phyloP scores from a whole-genome alignment of 2,888 invertebrate species.

The Hylaea fasciaria region DNA sequence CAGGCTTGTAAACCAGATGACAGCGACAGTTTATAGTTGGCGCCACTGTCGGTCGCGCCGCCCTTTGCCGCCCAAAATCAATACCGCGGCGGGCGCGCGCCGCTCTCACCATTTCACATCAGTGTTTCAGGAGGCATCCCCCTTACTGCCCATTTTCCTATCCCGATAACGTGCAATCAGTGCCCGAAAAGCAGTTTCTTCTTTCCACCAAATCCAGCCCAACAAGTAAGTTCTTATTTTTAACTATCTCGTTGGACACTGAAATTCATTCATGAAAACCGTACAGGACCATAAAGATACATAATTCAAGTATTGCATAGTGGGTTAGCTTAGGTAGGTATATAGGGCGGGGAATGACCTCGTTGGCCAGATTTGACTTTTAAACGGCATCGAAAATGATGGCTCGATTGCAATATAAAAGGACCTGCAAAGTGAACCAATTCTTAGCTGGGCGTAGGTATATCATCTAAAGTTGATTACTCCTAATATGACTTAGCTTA shows the following conservation, averaged over 20 bases:
- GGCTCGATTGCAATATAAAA: too few species aligned
- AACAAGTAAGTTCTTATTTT: slow-evolving; percentile 62
- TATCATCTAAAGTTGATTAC: too few species aligned
- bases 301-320: slow-evolving; percentile 54
- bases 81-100: slow-evolving; percentile 72
- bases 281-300: slow-evolving; percentile 1
- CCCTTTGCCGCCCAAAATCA: slow-evolving; percentile 81
- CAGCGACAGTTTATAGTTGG: slow-evolving; percentile 50
- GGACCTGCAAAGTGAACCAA: too few species aligned
- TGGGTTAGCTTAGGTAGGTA: slow-evolving; percentile 57
- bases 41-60: slow-evolving; percentile 48
- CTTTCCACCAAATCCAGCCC: slow-evolving; percentile 56
- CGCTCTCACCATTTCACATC: slow-evolving; percentile 68
- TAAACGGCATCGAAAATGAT: slow-evolving; percentile 24
- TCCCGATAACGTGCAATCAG: slow-evolving; percentile 66
- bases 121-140: slow-evolving; percentile 74
- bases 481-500: neutral
- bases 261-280: slow-evolving; percentile 29
- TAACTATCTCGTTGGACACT: neutral
- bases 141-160: slow-evolving; percentile 66
- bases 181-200: slow-evolving; percentile 63
- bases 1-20: slow-evolving; percentile 28
- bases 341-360: slow-evolving; percentile 70
- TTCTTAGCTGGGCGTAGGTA: too few species aligned
- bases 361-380: slow-evolving; percentile 49